Conservation (phyloP, 2,888 invertebrate species). For the Troides aeacus region DNA sequence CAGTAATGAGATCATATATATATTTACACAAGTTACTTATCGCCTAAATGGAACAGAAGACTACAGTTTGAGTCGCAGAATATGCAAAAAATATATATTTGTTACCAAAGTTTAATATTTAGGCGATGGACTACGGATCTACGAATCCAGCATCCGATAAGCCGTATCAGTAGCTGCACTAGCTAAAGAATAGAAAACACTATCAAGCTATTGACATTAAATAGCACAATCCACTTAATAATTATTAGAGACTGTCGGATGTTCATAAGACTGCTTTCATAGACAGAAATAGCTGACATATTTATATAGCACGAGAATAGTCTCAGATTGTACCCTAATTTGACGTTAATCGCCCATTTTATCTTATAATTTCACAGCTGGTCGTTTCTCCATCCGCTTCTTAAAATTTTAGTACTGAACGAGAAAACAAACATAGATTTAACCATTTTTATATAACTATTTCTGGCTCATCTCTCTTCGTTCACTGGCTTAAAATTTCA, state of each 20-base stretch:
- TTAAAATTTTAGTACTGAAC: neutral
- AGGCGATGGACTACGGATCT: too few relatives aligned
- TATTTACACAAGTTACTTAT: neutral
- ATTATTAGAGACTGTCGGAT: neutral
- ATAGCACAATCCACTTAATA: neutral
- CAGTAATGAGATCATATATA: conserved; percentile 51
- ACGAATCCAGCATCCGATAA: too few relatives aligned
- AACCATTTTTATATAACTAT: neutral
- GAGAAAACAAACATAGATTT: neutral
- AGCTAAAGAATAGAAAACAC: neutral
- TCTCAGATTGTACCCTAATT: conserved; percentile 24
- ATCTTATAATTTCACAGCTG: conserved; percentile 33
- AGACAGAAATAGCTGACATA: conserved; percentile 16
- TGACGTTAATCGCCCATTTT: conserved; percentile 28
- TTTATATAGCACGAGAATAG: conserved; percentile 13
- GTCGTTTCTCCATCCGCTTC: conserved; percentile 52
- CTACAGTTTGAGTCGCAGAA: neutral
- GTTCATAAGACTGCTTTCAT: neutral
- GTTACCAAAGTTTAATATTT: too few relatives aligned
- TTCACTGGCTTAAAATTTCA: too few relatives aligned
- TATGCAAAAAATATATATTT: too few relatives aligned
- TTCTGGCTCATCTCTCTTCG: too few relatives aligned
- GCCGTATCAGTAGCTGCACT: too few relatives aligned
- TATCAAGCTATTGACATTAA: neutral
- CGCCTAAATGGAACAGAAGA: neutral